Base-by-base conservation (phyloP, 1,140 invertebrate species). In the Luehdorfia chinensis region DNA sequence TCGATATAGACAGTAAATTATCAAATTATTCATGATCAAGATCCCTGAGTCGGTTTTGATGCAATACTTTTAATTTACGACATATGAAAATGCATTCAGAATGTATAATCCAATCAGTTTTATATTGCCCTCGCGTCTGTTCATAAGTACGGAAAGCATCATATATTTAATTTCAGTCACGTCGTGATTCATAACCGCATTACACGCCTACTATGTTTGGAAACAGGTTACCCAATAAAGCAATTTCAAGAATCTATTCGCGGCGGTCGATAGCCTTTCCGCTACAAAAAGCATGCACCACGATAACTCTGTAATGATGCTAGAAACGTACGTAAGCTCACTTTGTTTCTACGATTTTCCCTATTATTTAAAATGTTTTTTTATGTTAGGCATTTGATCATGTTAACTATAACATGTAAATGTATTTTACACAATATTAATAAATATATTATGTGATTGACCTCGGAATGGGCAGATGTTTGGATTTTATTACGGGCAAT, bases 151-250 rank as follows among this genome's bases (percentile, higher is more conserved):
- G 34, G 52, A 55, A 47, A 53, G 33, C 23, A 54, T 48, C 57
- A 56, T 57, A 58, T 62, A 59, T 73, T 53, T 75, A 62, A 64
- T 63, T 56, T 56, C 30, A 61, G 58, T 59, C 61, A 47, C 52
- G 57, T 53, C 52, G 75, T 70, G 70, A 78, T 75, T 78, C 65
- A 75, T 76, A 70, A 67, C 66, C 63, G 56, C 57, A 68, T 72
- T 67, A 73, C 73, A 75, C 70, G 76, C 70, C 76, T 76, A 70
- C 76, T 54, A 69, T 69, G 66, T 74, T 67, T 65, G 63, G 60
- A 59, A 77, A 75, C 75, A 74, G 75, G 79, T 77, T 80, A 67
- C 67, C 73, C 68, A 79, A 78, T 78, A 83, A 76, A 79, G 75
- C 55, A 71, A 78, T 80, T 80, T 77, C 66, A 75, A 75, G 63